Evolutionary conservation across 2,113 vertebrate species (phyloP).

Genomic region (Ochotona curzoniae): DNA sequence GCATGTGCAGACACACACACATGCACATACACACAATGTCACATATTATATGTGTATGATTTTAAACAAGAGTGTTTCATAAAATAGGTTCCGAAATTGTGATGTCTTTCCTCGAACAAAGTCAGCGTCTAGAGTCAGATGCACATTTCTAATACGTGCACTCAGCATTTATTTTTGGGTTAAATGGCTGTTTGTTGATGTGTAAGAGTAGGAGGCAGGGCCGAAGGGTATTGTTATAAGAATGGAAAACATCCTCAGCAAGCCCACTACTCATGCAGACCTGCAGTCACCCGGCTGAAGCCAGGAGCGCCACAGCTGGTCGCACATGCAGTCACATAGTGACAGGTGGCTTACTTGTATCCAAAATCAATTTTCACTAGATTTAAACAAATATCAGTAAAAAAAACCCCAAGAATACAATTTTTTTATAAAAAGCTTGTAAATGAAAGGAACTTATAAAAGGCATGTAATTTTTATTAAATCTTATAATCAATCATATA

Average conservation of each 20-base stretch:
- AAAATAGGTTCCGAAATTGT: neutral
- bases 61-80: neutral
- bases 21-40: neutral
- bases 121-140: neutral
- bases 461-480: no score
- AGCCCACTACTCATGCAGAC: no score
- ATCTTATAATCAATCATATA: no score
- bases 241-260: neutral
- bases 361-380: no score
- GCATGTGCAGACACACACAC: neutral
- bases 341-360: no score
- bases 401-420: no score
- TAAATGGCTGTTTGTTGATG: neutral
- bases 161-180: neutral
- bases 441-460: neutral
- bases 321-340: no score
- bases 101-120: neutral
- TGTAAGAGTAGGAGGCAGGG: neutral
- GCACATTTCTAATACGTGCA: neutral
- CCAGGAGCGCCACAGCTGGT: no score
- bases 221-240: conserved; percentile 29
- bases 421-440: no score
- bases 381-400: no score
- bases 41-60: neutral
- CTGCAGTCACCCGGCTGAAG: no score